Conservation (phyloP, 1,140 invertebrate genomes). For the Nasonia vitripennis region DNA sequence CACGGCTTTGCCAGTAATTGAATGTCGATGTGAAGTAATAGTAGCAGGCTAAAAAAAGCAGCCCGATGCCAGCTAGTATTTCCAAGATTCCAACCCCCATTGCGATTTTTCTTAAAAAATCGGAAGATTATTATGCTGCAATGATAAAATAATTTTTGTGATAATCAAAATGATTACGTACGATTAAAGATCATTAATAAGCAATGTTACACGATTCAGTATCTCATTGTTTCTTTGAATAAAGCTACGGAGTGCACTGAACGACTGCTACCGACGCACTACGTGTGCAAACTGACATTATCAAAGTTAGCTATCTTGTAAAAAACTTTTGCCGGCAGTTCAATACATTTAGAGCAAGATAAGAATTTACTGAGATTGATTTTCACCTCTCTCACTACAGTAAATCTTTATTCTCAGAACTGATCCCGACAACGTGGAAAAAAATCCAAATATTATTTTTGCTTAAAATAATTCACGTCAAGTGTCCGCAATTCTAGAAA, state of each 20-base stretch:
- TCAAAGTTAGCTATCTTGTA: neutral
- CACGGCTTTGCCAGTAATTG: slow-evolving; percentile 56
- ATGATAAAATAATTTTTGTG: no score
- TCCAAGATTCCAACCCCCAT: slow-evolving; percentile 46
- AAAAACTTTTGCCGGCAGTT: neutral
- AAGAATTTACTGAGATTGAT: neutral
- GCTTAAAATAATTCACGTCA: neutral
- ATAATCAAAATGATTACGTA: no score
- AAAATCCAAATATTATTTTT: neutral
- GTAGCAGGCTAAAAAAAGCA: slow-evolving; percentile 15
- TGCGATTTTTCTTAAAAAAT: neutral
- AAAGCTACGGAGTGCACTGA: neutral
- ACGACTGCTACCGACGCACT: no score
- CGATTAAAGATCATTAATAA: no score
- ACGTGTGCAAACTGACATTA: neutral
- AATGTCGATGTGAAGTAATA: slow-evolving; percentile 46
- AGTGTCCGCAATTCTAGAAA: neutral
- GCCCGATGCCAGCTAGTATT: neutral
- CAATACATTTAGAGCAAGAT: neutral
- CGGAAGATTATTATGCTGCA: neutral
- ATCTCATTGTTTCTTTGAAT: neutral
- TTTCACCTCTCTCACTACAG: no score
- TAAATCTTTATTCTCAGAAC: no score
- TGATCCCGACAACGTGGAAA: no score
- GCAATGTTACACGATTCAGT: neutral